Percentiles rank a stretch among this genome's conserved stretches.
Conservation (phyloP, 1,140 invertebrate species). For the Hetaerina americana region DNA sequence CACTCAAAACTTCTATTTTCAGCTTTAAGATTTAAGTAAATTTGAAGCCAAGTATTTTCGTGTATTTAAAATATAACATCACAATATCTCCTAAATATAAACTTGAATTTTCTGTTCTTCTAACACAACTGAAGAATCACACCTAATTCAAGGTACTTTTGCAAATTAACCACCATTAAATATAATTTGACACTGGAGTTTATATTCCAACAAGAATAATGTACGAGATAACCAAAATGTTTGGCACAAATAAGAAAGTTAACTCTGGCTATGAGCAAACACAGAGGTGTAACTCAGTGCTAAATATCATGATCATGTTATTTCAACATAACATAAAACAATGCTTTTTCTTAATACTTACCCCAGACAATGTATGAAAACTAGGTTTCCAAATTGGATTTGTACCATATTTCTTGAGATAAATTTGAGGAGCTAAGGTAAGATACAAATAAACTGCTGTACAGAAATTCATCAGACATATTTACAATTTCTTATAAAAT, state of each 20-base stretch:
- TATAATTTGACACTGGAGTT: not conserved
- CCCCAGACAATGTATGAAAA: not conserved
- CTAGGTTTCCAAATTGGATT: not conserved
- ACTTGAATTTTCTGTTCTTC: no score
- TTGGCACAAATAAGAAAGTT: not conserved
- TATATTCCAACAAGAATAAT: not conserved
- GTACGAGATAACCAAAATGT: not conserved
- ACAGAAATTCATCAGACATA: not conserved
- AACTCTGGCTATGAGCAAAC: not conserved
- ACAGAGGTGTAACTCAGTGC: no score
- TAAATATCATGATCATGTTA: not conserved
- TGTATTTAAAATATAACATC: not conserved
- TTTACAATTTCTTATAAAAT: not conserved
- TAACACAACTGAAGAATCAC: no score
- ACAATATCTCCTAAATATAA: no score
- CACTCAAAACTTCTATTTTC: not conserved
- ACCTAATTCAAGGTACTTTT: no score
- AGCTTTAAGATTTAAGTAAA: not conserved
- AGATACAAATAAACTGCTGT: not conserved
- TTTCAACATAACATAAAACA: not conserved
- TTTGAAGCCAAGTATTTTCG: no score
- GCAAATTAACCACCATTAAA: no score
- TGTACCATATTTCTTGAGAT: not conserved
- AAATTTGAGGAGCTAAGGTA: not conserved
- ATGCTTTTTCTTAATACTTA: not conserved